A percentile compares a stretch with the other conserved stretches of the same genome.
Evolutionary conservation across 2,797 vertebrate genomes (phyloP).

Genomic region (Salarias fasciatus): DNA sequence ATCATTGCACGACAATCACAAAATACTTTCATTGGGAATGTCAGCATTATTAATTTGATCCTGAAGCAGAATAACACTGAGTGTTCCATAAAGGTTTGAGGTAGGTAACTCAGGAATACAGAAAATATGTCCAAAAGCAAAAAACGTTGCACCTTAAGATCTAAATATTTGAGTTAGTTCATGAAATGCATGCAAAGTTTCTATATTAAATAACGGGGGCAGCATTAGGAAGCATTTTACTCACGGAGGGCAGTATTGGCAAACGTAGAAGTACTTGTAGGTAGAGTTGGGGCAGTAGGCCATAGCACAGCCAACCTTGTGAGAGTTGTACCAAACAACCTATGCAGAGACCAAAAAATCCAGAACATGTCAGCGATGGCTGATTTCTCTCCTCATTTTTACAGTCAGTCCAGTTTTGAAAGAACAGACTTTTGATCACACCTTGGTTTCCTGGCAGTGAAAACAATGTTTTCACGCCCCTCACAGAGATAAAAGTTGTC

Average conservation of each 20-base stretch:
- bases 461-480: too few relatives aligned
- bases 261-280: slow-evolving; percentile 75
- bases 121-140: too few relatives aligned
- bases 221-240: slow-evolving; percentile 15
- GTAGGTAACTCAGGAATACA: background rate
- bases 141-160: too few relatives aligned
- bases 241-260: slow-evolving; percentile 85
- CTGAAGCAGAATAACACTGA: background rate
- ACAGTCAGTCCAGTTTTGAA: too few relatives aligned
- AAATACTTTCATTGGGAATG: background rate
- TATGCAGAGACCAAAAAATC: slow-evolving; percentile 17
- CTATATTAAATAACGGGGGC: too few relatives aligned
- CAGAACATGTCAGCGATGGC: background rate
- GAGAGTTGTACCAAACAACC: slow-evolving; percentile 69
- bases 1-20: background rate
- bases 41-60: too few relatives aligned
- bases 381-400: too few relatives aligned
- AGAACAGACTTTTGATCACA: too few relatives aligned
- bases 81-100: background rate
- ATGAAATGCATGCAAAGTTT: too few relatives aligned
- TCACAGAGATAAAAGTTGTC: too few relatives aligned
- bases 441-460: too few relatives aligned
- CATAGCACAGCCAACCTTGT: slow-evolving; percentile 68
- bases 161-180: too few relatives aligned
- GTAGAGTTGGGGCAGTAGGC: slow-evolving; percentile 55